Conservation (phyloP, 2,797 vertebrate genomes). For the Sebastes goodei region DNA sequence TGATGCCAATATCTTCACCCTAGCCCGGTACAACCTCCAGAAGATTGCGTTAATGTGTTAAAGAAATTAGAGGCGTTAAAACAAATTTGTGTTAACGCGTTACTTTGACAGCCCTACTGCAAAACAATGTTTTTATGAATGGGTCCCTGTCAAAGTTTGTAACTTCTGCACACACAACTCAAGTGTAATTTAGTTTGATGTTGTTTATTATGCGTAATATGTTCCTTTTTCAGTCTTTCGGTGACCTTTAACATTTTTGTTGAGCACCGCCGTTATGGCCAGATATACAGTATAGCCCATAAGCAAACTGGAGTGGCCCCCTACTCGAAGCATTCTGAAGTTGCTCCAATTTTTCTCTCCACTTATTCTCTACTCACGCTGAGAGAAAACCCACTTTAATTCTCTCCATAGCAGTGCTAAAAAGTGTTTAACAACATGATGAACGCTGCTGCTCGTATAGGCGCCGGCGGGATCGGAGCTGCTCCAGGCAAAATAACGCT, state of each 20-base stretch:
- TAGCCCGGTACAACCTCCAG: too few relatives aligned
- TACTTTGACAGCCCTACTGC: too few relatives aligned
- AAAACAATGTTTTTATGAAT: too few relatives aligned
- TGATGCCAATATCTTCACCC: too few relatives aligned
- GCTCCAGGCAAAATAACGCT: slow-evolving; percentile 12
- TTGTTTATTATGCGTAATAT: background rate
- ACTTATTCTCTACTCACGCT: background rate
- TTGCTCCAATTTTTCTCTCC: background rate
- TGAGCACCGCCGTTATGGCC: background rate
- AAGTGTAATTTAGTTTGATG: background rate
- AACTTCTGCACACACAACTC: background rate
- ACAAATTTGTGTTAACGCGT: too few relatives aligned
- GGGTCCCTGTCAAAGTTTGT: background rate
- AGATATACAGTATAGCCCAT: background rate
- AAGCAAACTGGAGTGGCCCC: too few relatives aligned
- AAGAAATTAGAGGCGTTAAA: too few relatives aligned
- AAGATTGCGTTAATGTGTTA: too few relatives aligned
- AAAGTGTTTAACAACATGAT: slow-evolving; percentile 11
- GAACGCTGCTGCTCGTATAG: background rate
- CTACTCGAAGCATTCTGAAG: background rate
- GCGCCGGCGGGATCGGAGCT: background rate
- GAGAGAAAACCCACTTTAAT: background rate
- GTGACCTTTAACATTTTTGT: background rate
- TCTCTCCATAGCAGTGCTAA: background rate
- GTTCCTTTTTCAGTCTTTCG: background rate